These are phyloP conservation scores for Alcis repandata DNA, from an alignment of 2,888 invertebrate genomes.

Conservation along the genomic window DNA sequence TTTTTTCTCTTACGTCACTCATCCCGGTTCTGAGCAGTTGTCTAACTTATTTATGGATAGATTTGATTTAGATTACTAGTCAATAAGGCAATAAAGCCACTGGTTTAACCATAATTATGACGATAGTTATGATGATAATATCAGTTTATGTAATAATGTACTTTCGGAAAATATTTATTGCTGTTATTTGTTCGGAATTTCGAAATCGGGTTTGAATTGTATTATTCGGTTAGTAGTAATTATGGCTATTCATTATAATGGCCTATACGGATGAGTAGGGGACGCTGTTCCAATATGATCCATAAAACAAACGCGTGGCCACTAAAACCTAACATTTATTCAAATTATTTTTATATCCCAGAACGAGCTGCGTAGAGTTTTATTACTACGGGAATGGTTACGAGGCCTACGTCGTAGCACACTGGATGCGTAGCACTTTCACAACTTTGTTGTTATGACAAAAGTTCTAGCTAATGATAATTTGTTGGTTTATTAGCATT, in stretches of 20 bases:
- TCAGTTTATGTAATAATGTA: too few species aligned
- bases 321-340: conserved; percentile 31
- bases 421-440: conserved; percentile 8
- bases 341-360: conserved; percentile 27
- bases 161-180: too few species aligned
- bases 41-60: too few species aligned
- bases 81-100: too few species aligned
- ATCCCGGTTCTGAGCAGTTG: too few species aligned
- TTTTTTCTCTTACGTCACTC: too few species aligned
- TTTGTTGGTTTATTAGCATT: conserved; percentile 7
- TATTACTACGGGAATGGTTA: conserved; percentile 26
- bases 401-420: conserved; percentile 28
- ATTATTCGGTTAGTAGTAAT: neutral
- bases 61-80: too few species aligned
- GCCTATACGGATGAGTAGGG: conserved; percentile 15
- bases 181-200: too few species aligned
- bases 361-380: conserved; percentile 29
- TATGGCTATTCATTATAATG: conserved; percentile 10
- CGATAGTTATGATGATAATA: too few species aligned
- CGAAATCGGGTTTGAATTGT: too few species aligned
- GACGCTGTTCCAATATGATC: conserved; percentile 13
- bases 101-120: too few species aligned
- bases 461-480: conserved; percentile 11
- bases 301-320: conserved; percentile 27
- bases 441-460: conserved; percentile 12